Evolutionary conservation across 2,113 vertebrate species (phyloP), one percentile per base, ranked within the genome.

Genomic region (Corythornis cristatus): DNA sequence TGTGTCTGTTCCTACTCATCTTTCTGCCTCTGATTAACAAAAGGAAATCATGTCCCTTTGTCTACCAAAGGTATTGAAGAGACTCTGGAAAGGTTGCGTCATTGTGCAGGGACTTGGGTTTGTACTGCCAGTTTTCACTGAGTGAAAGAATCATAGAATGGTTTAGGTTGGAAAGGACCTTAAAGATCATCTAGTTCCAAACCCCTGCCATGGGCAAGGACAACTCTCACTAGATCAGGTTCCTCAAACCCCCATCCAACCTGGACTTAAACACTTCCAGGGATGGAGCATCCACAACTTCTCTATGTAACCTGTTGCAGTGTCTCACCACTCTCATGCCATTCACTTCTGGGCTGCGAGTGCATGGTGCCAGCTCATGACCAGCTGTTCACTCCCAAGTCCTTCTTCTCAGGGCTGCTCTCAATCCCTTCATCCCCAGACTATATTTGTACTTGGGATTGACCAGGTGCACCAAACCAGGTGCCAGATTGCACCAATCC

Each of bases 1-100:
- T 0, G 2, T 75, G 56, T 96, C 92, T 95, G 83, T 77, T 93
- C 70, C 68, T 92, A 93, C 90, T 96, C 65, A 76, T 95, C 82
- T 71, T 86, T 94, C 43, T 95, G 51, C 46, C 51, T 73, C 67
- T 62, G 82, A 92, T 91, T 95, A 89, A 72, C 64, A 76, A 83
- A 80, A 90, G 51, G 51, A 78, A 94, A 93, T 88, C 6, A 2
- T 9, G 75, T 71, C 70, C 51, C 42, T 96, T 86, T 46, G 57
- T 77, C 46, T 71, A 25, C 58, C 61, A 64, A 72, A 80, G 56
- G 11, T 54, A 33, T 70, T 19, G 28, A 8, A 15, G 85, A 67
- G 48, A 31, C 72, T 81, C 53, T 31, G 57, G 25, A 60, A 45
- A 76, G 65, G 26, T 58, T 81, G 90, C 15, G 51, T 87, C 46